Evolutionary conservation across 2,113 vertebrate species (phyloP).

Genomic region (Electrona antarctica): DNA sequence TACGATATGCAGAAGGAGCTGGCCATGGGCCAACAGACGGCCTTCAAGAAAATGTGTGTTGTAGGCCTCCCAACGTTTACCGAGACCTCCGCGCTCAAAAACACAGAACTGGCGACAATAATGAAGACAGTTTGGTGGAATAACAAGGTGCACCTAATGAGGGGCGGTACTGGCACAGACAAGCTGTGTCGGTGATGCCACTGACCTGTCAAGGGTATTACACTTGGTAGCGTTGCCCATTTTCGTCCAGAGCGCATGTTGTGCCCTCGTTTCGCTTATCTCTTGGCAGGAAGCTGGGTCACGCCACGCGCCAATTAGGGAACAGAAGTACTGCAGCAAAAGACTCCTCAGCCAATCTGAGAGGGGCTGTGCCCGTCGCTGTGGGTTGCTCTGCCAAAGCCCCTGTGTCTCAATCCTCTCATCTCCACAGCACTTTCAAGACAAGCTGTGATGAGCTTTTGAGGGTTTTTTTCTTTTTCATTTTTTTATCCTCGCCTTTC

Average conservation of each 20-base stretch:
- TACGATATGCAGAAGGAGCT: constrained; percentile 59
- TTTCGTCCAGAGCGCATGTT: constrained; percentile 59
- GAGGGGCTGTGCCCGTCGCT: constrained; percentile 44
- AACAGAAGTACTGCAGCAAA: constrained; percentile 55
- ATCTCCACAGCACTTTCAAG: constrained; percentile 43
- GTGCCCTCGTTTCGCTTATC: constrained; percentile 62
- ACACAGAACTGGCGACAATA: constrained; percentile 41
- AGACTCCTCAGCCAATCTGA: constrained; percentile 55
- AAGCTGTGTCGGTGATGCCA: constrained; percentile 43
- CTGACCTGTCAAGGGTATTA: constrained; percentile 62
- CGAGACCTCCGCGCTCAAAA: constrained; percentile 17
- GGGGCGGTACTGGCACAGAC: constrained; percentile 55
- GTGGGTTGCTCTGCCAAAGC: constrained; percentile 51
- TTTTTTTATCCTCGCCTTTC: constrained; percentile 6
- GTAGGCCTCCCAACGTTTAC: constrained; percentile 54
- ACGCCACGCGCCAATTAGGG: constrained; percentile 72
- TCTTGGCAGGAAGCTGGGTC: constrained; percentile 66
- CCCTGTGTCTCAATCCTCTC: constrained; percentile 37
- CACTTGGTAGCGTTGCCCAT: constrained; percentile 47
- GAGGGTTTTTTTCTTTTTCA: too few relatives aligned
- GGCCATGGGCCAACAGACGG: constrained; percentile 47
- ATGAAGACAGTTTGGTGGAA: constrained; percentile 54
- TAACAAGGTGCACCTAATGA: constrained; percentile 67
- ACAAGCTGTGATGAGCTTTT: constrained; percentile 23
- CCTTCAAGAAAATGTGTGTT: constrained; percentile 54